A percentile compares a stretch with the other conserved stretches of the same genome.
phyloP scores from a whole-genome alignment of 2,797 vertebrate genomes.

The Liparis tanakae region DNA sequence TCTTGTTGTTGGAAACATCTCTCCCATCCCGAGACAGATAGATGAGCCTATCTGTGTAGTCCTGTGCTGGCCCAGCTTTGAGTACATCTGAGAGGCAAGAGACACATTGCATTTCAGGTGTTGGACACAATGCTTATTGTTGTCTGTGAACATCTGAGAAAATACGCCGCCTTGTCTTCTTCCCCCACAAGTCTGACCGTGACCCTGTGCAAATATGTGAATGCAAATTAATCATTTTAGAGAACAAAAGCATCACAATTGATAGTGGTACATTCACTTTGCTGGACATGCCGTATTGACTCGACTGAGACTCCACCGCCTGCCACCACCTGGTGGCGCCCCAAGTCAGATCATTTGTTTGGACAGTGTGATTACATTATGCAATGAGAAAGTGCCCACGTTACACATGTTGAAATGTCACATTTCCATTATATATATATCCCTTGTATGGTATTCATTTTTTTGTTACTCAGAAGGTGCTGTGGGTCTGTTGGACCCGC shows the following conservation, averaged over 20 bases:
- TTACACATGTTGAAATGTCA: background rate
- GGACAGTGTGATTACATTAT: background rate
- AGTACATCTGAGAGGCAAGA: slow-evolving; percentile 24
- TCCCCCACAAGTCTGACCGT: background rate
- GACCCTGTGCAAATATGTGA: background rate
- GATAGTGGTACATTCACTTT: background rate
- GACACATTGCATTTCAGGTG: slow-evolving; percentile 20
- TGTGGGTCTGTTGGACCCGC: too few species aligned
- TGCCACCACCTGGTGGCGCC: slow-evolving; percentile 69
- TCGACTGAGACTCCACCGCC: background rate
- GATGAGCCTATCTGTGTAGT: slow-evolving; percentile 63
- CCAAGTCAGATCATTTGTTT: slow-evolving; percentile 18
- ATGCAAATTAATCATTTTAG: background rate
- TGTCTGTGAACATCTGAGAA: slow-evolving; percentile 11
- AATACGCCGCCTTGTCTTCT: background rate
- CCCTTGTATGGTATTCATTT: too few species aligned
- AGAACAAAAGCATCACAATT: background rate
- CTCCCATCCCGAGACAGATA: slow-evolving; percentile 67
- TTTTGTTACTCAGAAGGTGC: too few species aligned
- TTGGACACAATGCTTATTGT: slow-evolving; percentile 7
- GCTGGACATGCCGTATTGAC: background rate
- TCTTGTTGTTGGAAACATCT: slow-evolving; percentile 74
- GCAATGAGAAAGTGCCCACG: background rate
- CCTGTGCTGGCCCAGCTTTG: slow-evolving; percentile 27
- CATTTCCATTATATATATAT: background rate